Evolutionary conservation across 2,113 vertebrate species (phyloP).

Genomic region (Nanger granti): DNA sequence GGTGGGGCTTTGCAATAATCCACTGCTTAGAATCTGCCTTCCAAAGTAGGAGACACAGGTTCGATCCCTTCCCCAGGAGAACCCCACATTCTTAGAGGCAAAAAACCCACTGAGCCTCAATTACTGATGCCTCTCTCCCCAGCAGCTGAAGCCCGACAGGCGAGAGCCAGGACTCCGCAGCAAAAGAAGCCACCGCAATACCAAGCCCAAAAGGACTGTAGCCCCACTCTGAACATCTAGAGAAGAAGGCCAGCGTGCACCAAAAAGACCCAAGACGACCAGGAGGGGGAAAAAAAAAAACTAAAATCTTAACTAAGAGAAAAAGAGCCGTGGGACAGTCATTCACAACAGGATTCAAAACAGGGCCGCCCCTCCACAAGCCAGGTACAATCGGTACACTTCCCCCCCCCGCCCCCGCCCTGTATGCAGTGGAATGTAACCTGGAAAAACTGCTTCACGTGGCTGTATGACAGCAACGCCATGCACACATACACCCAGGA

Average conservation of each 20-base stretch:
- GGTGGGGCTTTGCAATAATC: neutral
- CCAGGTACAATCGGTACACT: too few species aligned
- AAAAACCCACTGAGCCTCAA: neutral
- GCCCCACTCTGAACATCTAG: fast-evolving
- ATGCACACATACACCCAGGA: neutral
- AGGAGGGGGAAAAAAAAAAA: neutral
- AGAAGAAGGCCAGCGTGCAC: fast-evolving
- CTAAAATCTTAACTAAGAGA: neutral
- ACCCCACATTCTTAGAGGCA: neutral
- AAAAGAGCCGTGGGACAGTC: neutral
- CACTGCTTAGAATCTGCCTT: neutral
- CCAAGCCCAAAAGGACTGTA: neutral
- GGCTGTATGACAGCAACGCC: neutral
- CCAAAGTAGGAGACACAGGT: neutral
- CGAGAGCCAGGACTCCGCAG: fast-evolving
- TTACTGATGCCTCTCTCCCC: neutral
- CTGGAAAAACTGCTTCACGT: neutral
- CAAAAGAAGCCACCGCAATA: neutral
- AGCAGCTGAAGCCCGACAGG: neutral
- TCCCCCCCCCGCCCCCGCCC: too few species aligned
- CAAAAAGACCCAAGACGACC: neutral
- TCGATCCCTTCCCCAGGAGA: neutral
- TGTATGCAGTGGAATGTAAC: neutral
- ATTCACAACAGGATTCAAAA: too few species aligned
- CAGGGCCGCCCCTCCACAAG: too few species aligned